Conservation (phyloP, 1,140 invertebrate species). For the Sinonovacula constricta region DNA sequence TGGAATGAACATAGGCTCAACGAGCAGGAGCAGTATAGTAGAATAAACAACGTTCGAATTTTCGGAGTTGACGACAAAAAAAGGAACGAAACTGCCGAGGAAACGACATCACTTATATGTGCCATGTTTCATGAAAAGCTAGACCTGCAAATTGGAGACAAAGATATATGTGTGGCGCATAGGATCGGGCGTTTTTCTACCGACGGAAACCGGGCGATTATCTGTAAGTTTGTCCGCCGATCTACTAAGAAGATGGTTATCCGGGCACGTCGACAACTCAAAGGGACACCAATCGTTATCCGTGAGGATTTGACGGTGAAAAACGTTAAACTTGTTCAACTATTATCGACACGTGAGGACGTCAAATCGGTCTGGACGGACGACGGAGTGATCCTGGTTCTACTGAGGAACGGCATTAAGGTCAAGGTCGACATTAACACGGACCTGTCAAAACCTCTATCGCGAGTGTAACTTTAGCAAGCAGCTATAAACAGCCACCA, state of each 20-base stretch:
- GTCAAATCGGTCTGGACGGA: no score
- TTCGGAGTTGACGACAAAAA: neutral
- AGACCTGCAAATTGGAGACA: neutral
- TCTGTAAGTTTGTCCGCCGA: conserved; percentile 10
- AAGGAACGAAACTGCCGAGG: neutral
- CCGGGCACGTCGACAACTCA: neutral
- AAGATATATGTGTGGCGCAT: conserved; percentile 17
- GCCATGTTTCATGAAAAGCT: neutral
- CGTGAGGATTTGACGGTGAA: neutral
- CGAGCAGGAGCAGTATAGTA: conserved; percentile 15
- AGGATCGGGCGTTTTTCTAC: no score
- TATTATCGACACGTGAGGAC: neutral
- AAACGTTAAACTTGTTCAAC: conserved; percentile 10
- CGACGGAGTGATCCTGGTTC: no score
- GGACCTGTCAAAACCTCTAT: no score
- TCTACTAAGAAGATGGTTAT: neutral
- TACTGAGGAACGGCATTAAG: no score
- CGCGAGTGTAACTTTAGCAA: no score
- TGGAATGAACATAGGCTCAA: neutral
- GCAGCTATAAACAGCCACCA: no score
- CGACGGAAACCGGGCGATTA: conserved; percentile 5
- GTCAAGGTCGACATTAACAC: no score
- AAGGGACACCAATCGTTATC: neutral
- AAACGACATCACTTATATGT: neutral
- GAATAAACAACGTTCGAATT: conserved; percentile 11